Conservation (phyloP, 2,888 invertebrate species). For the Rapana venosa region DNA sequence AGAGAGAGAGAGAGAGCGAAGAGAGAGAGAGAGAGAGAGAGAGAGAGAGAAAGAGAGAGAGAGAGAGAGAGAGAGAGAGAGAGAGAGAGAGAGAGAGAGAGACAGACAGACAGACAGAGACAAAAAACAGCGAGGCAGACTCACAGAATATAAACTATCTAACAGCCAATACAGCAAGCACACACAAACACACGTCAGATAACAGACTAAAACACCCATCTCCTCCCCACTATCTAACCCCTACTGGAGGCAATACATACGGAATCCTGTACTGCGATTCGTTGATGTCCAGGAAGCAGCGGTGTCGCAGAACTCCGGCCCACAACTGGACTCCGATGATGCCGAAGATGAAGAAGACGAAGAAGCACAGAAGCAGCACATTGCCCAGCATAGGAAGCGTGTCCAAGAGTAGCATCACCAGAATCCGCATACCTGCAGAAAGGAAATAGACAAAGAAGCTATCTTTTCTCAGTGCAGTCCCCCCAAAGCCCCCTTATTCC, state of each 20-base stretch:
- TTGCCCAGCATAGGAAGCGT: constrained; percentile 99
- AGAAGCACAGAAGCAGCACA: constrained; percentile 96
- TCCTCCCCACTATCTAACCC: neutral
- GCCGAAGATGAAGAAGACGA: constrained; percentile 99
- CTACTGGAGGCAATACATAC: constrained; percentile 82
- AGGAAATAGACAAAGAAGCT: neutral
- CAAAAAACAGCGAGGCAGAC: too few species aligned
- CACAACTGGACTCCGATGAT: constrained; percentile 99
- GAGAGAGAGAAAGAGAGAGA: neutral
- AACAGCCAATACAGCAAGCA: neutral
- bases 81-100: neutral
- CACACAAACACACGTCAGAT: neutral
- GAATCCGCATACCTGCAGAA: constrained; percentile 94
- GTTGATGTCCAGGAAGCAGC: constrained; percentile 90
- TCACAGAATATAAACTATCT: neutral
- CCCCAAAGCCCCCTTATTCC: too few species aligned
- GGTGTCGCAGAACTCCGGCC: constrained; percentile 97
- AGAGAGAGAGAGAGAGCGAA: neutral
- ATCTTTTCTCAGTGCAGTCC: too few species aligned
- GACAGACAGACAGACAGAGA: too few species aligned
- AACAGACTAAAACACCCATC: neutral
- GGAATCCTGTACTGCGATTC: constrained; percentile 82
- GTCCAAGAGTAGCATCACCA: constrained; percentile 98
- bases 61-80: neutral
- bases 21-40: too few species aligned